Base-by-base conservation (phyloP, 1,140 invertebrate genomes). In the Gyrodactylus bullatarudis region DNA sequence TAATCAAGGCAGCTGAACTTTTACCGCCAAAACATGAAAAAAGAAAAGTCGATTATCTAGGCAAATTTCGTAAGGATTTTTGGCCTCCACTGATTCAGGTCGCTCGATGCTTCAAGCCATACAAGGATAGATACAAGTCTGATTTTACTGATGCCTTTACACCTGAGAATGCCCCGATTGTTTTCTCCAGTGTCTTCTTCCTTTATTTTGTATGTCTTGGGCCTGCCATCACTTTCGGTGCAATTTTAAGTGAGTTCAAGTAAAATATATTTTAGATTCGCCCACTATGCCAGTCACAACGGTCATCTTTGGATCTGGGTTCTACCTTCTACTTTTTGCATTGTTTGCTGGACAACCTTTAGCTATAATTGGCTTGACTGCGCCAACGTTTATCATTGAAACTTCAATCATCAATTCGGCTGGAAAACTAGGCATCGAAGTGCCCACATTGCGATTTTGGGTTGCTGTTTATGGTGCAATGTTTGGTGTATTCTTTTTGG, bases 211-310 rank as follows among this genome's bases (percentile, higher is more conserved):
- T 71, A 16, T 21, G 21, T 26, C 23, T 71, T 24, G 21, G 21
- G 1, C 70, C 70, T 24, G 70, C 70, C 20, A 71, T 71, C 70
- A 71, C 70, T 24, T 71, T 71, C n/a, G 70, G 70, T 1, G 70
- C 70, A 20, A 8, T 71, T 23, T 71, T 71, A 1, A 71, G 70
- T 71, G 24, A 71, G 70, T 71, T 19, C 8, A n/a, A 2, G 20
- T 71, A 8, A 54, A 16, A 54, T 54, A 8, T 54, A 8, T 8
- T n/a, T n/a, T 54, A 54, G 34, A 54, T 54, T 54, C 34, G n/a
- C 34, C 34, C 8, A 54, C 34, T 16, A 54, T 54, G 34, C 34
- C 34, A n/a, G 34, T 54, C n/a, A 54, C 34, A 8, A 54, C 34
- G n/a, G n/a, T 54, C 68, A 22, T 73, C 1, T 22, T 73, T 8